Percentiles rank a stretch among this genome's conserved stretches.
phyloP scores from a whole-genome alignment of 2,888 invertebrate genomes.

The Synanthedon tipuliformis region DNA sequence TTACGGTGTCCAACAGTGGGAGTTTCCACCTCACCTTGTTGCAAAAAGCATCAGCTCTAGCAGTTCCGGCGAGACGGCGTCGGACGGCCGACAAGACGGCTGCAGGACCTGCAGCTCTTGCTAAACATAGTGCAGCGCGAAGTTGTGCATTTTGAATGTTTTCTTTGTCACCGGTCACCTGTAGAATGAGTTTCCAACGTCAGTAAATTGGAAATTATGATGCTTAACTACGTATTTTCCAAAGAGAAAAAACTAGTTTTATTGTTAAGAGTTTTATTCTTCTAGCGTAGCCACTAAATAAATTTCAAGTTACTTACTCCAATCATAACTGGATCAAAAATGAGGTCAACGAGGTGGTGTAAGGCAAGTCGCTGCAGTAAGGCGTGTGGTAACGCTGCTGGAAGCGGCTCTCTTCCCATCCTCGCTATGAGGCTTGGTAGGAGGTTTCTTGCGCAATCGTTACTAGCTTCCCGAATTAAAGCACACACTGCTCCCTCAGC shows the following conservation, averaged over 20 bases:
- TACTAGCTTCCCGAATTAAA: constrained; percentile 42
- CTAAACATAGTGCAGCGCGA: constrained; percentile 72
- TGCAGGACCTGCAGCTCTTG: constrained; percentile 80
- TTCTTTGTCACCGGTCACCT: constrained; percentile 47
- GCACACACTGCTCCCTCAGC: constrained; percentile 63
- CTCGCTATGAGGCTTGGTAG: constrained; percentile 55
- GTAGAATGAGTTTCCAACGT: neutral
- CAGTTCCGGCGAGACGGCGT: constrained; percentile 63
- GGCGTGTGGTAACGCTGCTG: constrained; percentile 61
- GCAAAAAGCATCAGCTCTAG: constrained; percentile 70
- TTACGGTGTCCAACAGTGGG: neutral
- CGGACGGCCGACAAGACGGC: constrained; percentile 75
- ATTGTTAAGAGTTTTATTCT: no score
- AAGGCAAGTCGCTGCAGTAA: constrained; percentile 48
- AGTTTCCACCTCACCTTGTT: constrained; percentile 27
- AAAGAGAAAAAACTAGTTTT: no score
- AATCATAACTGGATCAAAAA: constrained; percentile 51
- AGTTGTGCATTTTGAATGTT: constrained; percentile 41
- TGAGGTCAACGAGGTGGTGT: constrained; percentile 51
- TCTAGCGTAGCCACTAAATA: no score
- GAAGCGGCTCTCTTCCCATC: constrained; percentile 60
- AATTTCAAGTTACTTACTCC: constrained; percentile 26
- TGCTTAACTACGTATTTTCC: no score
- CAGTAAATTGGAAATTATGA: no score
- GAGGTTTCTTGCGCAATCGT: constrained; percentile 41